phyloP scores from a whole-genome alignment of 2,888 invertebrate species.

The Apantesis nais region DNA sequence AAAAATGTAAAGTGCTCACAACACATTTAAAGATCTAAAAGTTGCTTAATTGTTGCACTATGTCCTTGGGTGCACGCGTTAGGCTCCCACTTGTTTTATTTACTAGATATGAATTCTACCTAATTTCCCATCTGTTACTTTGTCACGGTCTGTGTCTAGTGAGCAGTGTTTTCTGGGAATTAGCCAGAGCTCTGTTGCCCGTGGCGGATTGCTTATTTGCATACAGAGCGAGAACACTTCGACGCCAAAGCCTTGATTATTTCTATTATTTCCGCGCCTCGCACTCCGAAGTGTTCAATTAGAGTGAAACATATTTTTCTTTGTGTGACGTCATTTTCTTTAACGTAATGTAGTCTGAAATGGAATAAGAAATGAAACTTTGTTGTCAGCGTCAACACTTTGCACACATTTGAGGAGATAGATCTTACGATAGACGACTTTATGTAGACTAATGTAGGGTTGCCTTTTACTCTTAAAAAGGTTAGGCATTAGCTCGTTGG shows the following conservation, averaged over 20 bases:
- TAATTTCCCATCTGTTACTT: conserved; percentile 17
- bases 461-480: too few species aligned
- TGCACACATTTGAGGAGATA: background rate
- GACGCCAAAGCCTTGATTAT: conserved; percentile 63
- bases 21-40: too few species aligned
- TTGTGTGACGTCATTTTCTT: conserved; percentile 32
- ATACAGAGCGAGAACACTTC: conserved; percentile 67
- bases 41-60: too few species aligned
- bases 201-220: conserved; percentile 70
- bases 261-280: conserved; percentile 66
- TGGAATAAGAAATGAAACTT: conserved; percentile 1
- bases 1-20: background rate
- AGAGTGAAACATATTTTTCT: conserved; percentile 47
- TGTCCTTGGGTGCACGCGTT: too few species aligned
- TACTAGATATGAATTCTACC: background rate
- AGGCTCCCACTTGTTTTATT: background rate
- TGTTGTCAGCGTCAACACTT: background rate
- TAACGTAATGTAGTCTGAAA: conserved; percentile 8
- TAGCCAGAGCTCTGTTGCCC: conserved; percentile 62
- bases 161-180: conserved; percentile 72
- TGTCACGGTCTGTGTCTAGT: conserved; percentile 56
- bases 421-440: background rate
- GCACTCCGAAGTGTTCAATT: conserved; percentile 43
- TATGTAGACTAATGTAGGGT: background rate
- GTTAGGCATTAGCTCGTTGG: too few species aligned